These are phyloP conservation scores for Varanus salvator DNA, from an alignment of 2,113 vertebrate genomes.

Conservation along the genomic window DNA sequence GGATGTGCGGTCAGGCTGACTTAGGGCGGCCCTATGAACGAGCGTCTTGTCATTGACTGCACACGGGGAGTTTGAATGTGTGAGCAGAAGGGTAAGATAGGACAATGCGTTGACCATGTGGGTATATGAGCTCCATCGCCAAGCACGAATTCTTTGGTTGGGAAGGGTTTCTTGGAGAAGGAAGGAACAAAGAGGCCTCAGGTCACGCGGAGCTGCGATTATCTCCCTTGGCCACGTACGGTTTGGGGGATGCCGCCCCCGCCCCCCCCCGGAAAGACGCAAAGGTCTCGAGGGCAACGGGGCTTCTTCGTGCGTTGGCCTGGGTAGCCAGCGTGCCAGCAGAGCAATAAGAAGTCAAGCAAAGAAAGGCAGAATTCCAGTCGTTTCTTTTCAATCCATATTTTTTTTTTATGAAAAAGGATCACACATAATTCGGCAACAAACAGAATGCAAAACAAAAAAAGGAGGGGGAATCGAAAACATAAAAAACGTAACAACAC, in stretches of 20 bases:
- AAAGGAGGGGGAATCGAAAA: background rate
- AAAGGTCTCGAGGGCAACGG: too few species aligned
- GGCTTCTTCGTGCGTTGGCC: background rate
- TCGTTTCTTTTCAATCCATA: constrained; percentile 60
- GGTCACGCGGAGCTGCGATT: too few species aligned
- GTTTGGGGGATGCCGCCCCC: background rate
- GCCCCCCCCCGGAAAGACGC: background rate
- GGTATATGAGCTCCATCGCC: too few species aligned
- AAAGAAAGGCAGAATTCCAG: constrained; percentile 51
- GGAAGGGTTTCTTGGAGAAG: background rate
- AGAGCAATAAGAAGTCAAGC: constrained; percentile 34
- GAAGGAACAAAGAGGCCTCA: background rate
- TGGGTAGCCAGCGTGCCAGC: too few species aligned
- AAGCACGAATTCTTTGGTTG: too few species aligned
- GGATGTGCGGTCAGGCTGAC: too few species aligned
- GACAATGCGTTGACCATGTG: too few species aligned
- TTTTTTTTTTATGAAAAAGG: constrained; percentile 82
- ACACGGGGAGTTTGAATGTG: too few species aligned
- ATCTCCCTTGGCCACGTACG: background rate
- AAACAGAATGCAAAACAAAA: constrained; percentile 80
- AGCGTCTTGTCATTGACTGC: too few species aligned
- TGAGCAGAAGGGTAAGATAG: too few species aligned
- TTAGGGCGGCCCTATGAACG: too few species aligned
- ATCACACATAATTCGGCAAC: constrained; percentile 82
- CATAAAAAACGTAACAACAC: constrained; percentile 66